A percentile compares a stretch with the other conserved stretches of the same genome.
Conservation (phyloP, 2,888 invertebrate species). For the Ethmia dodecea region DNA sequence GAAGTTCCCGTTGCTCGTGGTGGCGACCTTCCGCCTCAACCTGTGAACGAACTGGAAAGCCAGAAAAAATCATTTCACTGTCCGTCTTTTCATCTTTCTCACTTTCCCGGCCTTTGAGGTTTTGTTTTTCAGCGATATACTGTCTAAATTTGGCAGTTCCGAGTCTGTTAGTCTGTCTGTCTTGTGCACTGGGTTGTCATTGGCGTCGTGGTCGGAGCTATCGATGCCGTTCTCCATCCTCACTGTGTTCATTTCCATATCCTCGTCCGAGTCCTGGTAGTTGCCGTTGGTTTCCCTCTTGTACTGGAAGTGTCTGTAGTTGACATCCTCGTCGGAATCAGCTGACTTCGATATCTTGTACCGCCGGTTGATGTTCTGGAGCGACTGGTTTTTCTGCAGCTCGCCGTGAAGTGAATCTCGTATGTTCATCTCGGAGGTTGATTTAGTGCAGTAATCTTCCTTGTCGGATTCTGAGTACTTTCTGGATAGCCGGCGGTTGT, state of each 20-base stretch:
- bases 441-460: constrained; percentile 62
- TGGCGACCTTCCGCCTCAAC: constrained; percentile 39
- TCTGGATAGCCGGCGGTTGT: constrained; percentile 29
- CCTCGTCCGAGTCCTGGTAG: constrained; percentile 57
- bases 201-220: constrained; percentile 57
- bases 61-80: constrained; percentile 70
- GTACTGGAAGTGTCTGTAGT: constrained; percentile 46
- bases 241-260: constrained; percentile 46
- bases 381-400: constrained; percentile 63
- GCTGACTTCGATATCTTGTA: constrained; percentile 32
- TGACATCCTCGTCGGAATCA: constrained; percentile 58
- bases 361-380: constrained; percentile 58
- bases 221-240: constrained; percentile 60
- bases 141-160: constrained; percentile 56
- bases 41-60: constrained; percentile 65
- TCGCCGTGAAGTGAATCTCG: constrained; percentile 45
- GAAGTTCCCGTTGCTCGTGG: constrained; percentile 24
- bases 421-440: constrained; percentile 57
- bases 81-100: constrained; percentile 54
- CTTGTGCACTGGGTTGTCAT: constrained; percentile 44
- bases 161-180: constrained; percentile 29
- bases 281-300: constrained; percentile 54
- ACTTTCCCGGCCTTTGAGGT: constrained; percentile 49
- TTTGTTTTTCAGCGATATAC: constrained; percentile 52
- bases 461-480: constrained; percentile 64